phyloP scores from a whole-genome alignment of 92 coral and sea anemone species.

The Galaxea fascicularis region DNA sequence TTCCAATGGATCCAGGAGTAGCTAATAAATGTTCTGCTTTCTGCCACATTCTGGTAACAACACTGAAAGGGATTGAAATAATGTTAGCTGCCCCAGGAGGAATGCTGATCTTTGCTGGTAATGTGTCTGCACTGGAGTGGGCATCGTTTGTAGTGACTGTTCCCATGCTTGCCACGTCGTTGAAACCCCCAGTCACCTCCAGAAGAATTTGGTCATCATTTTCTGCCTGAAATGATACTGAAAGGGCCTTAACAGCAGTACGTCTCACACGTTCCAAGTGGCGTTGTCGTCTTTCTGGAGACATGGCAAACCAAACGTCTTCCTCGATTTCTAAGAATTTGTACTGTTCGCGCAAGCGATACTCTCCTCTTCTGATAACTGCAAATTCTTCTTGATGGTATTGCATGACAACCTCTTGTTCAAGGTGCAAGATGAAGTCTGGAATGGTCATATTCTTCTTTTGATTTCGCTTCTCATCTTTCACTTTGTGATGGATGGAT shows the following conservation, averaged over 20 bases:
- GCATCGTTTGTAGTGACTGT: constrained; percentile 7
- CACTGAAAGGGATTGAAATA: too few relatives aligned
- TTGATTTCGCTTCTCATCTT: constrained; percentile 10
- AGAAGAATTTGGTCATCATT: constrained; percentile 9
- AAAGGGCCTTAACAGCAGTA: constrained; percentile 18
- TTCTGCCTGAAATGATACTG: constrained; percentile 13
- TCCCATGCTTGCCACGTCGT: constrained; percentile 11
- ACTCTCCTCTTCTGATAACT: constrained; percentile 31
- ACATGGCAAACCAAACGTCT: constrained; percentile 36
- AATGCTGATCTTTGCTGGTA: too few relatives aligned
- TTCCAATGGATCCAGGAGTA: constrained; percentile 25
- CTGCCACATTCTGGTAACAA: constrained; percentile 14
- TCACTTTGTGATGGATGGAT: constrained; percentile 34
- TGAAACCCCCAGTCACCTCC: constrained; percentile 15
- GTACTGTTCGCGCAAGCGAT: constrained; percentile 32
- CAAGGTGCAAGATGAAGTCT: constrained; percentile 42
- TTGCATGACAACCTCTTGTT: constrained; percentile 30
- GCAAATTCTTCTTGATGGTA: constrained; percentile 34
- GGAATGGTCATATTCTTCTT: constrained; percentile 38
- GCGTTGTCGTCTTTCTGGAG: constrained; percentile 42
- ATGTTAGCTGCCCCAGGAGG: too few relatives aligned
- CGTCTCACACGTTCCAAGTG: constrained; percentile 4
- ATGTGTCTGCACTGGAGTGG: not conserved
- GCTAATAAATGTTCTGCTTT: constrained; percentile 21
- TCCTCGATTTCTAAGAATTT: constrained; percentile 28